Percentiles rank a stretch among this genome's conserved stretches.
Evolutionary conservation across 1,140 invertebrate genomes (phyloP).

Genomic region (Macrotrachela quadricornifera): DNA sequence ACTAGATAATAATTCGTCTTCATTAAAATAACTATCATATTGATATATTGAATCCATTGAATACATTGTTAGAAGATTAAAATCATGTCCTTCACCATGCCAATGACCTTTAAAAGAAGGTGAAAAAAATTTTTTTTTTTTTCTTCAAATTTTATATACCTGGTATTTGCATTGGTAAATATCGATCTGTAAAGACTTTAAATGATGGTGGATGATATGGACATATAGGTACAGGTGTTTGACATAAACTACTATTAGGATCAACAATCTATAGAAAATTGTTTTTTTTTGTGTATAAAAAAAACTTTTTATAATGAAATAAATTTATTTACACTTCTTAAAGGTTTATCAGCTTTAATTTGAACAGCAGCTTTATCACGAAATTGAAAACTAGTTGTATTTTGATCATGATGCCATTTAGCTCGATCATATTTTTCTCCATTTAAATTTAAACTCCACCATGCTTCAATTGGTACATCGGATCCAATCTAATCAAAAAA

Average conservation of each 20-base stretch:
- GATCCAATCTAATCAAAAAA: background rate
- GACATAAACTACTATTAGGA: background rate
- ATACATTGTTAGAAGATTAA: conserved; percentile 1
- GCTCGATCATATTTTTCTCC: conserved; percentile 2
- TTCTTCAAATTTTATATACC: background rate
- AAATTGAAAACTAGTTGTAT: conserved; percentile 4
- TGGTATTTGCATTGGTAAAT: conserved; percentile 7
- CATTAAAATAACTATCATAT: background rate
- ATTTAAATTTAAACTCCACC: conserved; percentile 1
- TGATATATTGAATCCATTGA: background rate
- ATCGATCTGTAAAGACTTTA: conserved; percentile 5
- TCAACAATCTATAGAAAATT: background rate
- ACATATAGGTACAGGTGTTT: background rate
- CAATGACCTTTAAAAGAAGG: background rate
- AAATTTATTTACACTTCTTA: background rate
- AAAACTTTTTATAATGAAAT: too few species aligned
- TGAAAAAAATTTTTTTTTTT: background rate
- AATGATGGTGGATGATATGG: background rate
- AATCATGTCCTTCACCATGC: conserved; percentile 4
- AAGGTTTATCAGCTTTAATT: background rate
- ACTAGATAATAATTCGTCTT: background rate
- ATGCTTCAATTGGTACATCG: background rate
- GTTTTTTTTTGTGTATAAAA: background rate
- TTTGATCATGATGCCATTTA: background rate
- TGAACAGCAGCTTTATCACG: conserved; percentile 1